phyloP scores from a whole-genome alignment of 2,888 invertebrate genomes.

The Chloroclystis v-ata region DNA sequence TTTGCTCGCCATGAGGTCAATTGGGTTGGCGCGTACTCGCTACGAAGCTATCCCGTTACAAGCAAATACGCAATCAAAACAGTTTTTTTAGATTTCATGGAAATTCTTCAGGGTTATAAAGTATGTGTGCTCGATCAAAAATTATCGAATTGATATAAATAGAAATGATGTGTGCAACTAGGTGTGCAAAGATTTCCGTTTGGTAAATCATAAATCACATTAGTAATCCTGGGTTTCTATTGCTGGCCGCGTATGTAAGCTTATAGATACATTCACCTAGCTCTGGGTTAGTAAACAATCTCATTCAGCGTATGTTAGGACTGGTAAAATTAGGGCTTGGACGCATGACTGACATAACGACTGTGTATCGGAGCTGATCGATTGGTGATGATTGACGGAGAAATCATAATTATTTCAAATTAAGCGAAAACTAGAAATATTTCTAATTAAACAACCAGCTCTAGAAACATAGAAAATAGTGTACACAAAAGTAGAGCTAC shows the following conservation, averaged over 20 bases:
- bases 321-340: background rate
- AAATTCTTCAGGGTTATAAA: too few species aligned
- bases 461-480: too few species aligned
- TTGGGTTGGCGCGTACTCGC: slow-evolving; percentile 19
- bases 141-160: slow-evolving; percentile 18
- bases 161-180: slow-evolving; percentile 26
- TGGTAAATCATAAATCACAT: slow-evolving; percentile 30
- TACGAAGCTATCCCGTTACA: slow-evolving; percentile 14
- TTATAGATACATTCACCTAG: background rate
- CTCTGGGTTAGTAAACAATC: background rate
- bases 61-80: background rate
- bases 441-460: too few species aligned
- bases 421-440: too few species aligned
- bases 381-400: background rate
- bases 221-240: slow-evolving; percentile 28
- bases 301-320: background rate
- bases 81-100: too few species aligned
- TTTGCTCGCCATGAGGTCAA: slow-evolving; percentile 33
- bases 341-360: background rate
- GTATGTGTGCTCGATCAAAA: background rate
- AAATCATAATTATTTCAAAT: background rate
- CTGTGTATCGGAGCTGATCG: background rate
- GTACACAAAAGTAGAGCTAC: too few species aligned
- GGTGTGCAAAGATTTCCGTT: slow-evolving; percentile 26
- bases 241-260: slow-evolving; percentile 20